Base-by-base conservation (phyloP, 2,797 vertebrate species). In the Gila robusta region DNA sequence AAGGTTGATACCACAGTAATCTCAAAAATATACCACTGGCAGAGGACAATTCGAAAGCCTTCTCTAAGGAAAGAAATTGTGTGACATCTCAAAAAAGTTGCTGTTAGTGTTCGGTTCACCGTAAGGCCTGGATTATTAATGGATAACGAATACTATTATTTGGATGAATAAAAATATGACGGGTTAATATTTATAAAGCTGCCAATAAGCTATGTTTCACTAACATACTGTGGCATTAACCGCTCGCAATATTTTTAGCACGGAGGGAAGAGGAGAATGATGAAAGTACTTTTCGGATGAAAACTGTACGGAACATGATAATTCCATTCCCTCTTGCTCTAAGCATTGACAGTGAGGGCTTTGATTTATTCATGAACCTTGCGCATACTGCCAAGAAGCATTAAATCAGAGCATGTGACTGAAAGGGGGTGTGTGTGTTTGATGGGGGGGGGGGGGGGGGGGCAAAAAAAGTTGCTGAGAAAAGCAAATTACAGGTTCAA, bases 351-450 rank as follows among this genome's bases (percentile, higher is more conserved):
- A 93, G 90, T 89, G 91, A 93, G 85, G 86, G 69, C 85, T 93
- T 71, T 94, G 93, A 95, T 94, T 95, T 94, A 95, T 95, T 95
- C 93, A 95, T 95, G 93, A 95, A 90, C 64, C 44, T 73, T 41
- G 86, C 86, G 89, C 91, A 87, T 90, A 88, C 92, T 93, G 91
- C 90, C 92, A 92, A 89, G 83, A 87, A 91, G 91, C 91, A 92
- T 93, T 94, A 94, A 89, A 94, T 85, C 89, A 87, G 92, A 89
- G 89, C 83, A 88, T 89, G 91, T 91, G 91, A 92, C 86, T 92
- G 86, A 89, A 90, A 92, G 83, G 26, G 92, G 85, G 49, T 26
- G 26, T 19, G 7, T 2, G 9, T 41, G 8, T 9, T 6, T 86
- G 47, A 9, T 26, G 9, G 23, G 6, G 9, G 1, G 28, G 2